Percentiles rank a stretch among this genome's conserved stretches.
Conservation (phyloP, 2,888 invertebrate species). For the Camptogramma bilineatum region DNA sequence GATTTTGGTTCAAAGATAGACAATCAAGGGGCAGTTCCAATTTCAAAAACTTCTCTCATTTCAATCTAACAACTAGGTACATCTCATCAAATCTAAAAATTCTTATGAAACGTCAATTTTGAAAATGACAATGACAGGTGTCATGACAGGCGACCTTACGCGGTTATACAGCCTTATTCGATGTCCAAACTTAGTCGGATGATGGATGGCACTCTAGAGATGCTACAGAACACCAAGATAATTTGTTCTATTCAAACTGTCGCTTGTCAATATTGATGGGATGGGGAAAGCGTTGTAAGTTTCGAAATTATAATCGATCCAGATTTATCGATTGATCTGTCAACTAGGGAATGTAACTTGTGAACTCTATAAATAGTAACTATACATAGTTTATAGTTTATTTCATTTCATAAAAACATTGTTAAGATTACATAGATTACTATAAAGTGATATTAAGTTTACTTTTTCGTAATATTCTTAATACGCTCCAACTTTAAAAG, state of each 20-base stretch:
- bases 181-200: slow-evolving; percentile 27
- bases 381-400: no score
- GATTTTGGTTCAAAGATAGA: no score
- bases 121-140: slow-evolving; percentile 7
- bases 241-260: slow-evolving; percentile 32
- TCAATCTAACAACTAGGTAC: no score
- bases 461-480: no score
- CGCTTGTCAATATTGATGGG: slow-evolving; percentile 30
- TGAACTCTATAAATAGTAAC: no score
- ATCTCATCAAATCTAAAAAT: no score
- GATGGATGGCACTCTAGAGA: slow-evolving; percentile 32
- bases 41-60: no score
- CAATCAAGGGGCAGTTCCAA: no score
- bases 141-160: slow-evolving; percentile 4
- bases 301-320: background rate
- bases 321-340: background rate
- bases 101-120: background rate
- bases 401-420: no score
- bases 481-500: no score
- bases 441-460: no score
- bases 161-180: slow-evolving; percentile 5
- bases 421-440: no score
- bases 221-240: slow-evolving; percentile 27
- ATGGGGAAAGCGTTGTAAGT: background rate
- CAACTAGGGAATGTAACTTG: background rate